These are phyloP conservation scores for Ichneumoninae sp. DNA, from an alignment of 2,888 invertebrate species.

Conservation along the genomic window DNA sequence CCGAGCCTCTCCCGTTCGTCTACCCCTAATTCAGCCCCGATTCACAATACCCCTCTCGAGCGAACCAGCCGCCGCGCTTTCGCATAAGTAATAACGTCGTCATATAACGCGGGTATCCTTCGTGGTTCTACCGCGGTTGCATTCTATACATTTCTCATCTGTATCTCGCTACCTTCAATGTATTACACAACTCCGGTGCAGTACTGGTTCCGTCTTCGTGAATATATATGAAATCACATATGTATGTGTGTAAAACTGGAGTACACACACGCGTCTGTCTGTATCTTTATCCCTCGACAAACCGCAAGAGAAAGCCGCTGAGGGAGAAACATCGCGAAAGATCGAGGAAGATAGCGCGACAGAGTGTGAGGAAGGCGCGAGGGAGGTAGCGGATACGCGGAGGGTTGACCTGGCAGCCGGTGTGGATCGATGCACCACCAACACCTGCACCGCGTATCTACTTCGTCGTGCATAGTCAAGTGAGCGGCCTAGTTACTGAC, in stretches of 20 bases:
- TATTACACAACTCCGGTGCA: slow-evolving; percentile 4
- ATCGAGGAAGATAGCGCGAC: slow-evolving; percentile 23
- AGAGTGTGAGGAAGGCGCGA: slow-evolving; percentile 56
- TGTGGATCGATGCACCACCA: slow-evolving; percentile 79
- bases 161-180: slow-evolving; percentile 7
- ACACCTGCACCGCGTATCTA: slow-evolving; percentile 35
- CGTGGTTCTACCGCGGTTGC: slow-evolving; percentile 21
- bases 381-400: slow-evolving; percentile 67
- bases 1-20: slow-evolving; percentile 26
- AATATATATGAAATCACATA: neutral
- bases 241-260: neutral
- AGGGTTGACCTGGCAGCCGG: slow-evolving; percentile 73
- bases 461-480: slow-evolving; percentile 12
- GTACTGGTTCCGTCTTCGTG: slow-evolving; percentile 4
- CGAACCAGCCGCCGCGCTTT: slow-evolving; percentile 41
- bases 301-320: slow-evolving; percentile 33
- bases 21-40: slow-evolving; percentile 65
- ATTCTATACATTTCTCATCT: slow-evolving; percentile 8
- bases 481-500: slow-evolving; percentile 9
- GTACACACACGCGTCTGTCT: neutral
- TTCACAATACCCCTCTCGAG: slow-evolving; percentile 52
- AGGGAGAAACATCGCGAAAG: slow-evolving; percentile 34
- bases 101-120: slow-evolving; percentile 52
- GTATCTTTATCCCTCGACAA: slow-evolving; percentile 16
- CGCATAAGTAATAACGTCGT: slow-evolving; percentile 73